Evolutionary conservation across 2,888 invertebrate species (phyloP).

Genomic region (Leucozona laternaria): DNA sequence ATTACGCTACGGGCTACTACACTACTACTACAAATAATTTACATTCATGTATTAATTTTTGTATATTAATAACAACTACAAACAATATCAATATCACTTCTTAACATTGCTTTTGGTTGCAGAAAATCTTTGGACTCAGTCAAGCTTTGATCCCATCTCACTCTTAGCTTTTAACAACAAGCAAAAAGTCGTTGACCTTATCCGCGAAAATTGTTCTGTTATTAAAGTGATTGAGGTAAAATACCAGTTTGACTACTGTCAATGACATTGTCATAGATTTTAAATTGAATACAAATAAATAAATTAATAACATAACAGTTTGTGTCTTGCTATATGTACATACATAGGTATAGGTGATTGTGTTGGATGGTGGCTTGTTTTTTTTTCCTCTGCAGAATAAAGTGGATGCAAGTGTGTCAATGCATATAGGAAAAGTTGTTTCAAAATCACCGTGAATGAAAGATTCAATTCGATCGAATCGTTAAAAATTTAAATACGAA

Average conservation of each 20-base stretch:
- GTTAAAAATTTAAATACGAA: neutral
- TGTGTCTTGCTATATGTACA: neutral
- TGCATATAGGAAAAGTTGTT: constrained; percentile 45
- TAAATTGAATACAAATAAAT: constrained; percentile 16
- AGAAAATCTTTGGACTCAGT: neutral
- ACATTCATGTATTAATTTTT: no score
- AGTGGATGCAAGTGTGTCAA: constrained; percentile 40
- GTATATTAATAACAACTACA: no score
- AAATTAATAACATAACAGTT: constrained; percentile 13
- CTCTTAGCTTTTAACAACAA: neutral
- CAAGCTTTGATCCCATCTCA: neutral
- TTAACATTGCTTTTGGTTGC: neutral
- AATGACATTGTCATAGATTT: constrained; percentile 72
- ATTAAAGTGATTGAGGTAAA: constrained; percentile 33
- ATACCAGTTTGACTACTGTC: constrained; percentile 72
- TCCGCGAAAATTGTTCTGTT: constrained; percentile 64
- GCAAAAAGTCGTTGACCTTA: constrained; percentile 70
- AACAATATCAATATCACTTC: no score
- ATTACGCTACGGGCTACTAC: no score
- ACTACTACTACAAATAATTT: no score
- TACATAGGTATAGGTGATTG: no score
- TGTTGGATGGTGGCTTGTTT: neutral
- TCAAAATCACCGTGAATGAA: constrained; percentile 29
- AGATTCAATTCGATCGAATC: constrained; percentile 16
- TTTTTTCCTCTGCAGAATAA: constrained; percentile 10